Evolutionary conservation across 2,113 vertebrate genomes (phyloP).

Genomic region (Tetraodon nigroviridis): DNA sequence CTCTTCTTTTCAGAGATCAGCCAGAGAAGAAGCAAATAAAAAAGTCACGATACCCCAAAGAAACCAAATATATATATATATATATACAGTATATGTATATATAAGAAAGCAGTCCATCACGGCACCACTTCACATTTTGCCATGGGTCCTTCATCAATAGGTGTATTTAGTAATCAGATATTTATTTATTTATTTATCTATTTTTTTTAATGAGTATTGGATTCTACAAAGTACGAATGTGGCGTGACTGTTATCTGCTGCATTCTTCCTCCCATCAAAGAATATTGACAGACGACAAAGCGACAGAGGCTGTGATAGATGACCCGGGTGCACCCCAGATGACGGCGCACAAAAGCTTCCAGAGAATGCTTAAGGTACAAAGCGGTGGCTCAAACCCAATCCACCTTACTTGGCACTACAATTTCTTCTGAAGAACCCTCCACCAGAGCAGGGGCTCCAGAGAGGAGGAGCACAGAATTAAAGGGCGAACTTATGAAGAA

Average conservation of each 20-base stretch:
- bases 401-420: too few species aligned
- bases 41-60: conserved; percentile 21
- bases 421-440: too few species aligned
- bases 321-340: not conserved
- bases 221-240: conserved; percentile 26
- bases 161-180: too few species aligned
- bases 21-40: conserved; percentile 12
- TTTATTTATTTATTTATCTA: too few species aligned
- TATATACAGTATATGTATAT: too few species aligned
- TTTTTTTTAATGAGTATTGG: not conserved
- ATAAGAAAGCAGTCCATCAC: conserved; percentile 19
- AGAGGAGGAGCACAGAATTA: too few species aligned
- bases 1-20: conserved; percentile 18
- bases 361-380: conserved; percentile 27
- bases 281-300: conserved; percentile 49
- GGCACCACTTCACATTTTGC: not conserved
- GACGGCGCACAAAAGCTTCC: conserved; percentile 36
- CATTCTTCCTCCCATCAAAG: conserved; percentile 38
- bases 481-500: too few species aligned
- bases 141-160: not conserved
- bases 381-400: not conserved
- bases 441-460: too few species aligned
- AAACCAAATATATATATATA: conserved; percentile 8
- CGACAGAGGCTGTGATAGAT: conserved; percentile 44
- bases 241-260: conserved; percentile 42